Evolutionary conservation across 2,797 vertebrate species (phyloP).

Genomic region (Tadarida brasiliensis): DNA sequence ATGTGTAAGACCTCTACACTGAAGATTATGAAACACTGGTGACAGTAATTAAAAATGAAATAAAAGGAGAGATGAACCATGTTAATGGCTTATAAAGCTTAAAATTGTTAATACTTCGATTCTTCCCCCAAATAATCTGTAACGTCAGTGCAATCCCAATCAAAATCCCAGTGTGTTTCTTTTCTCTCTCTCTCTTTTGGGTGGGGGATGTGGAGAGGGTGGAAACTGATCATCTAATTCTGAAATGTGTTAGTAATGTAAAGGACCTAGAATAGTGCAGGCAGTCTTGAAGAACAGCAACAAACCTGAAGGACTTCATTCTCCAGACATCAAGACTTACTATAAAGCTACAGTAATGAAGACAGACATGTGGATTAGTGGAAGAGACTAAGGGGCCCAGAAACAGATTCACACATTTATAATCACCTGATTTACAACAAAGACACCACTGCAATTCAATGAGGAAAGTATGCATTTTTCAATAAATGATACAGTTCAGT

Average conservation of each 20-base stretch:
- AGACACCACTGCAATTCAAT: too few species aligned
- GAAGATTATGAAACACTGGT: not conserved
- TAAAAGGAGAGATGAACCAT: not conserved
- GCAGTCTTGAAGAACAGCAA: not conserved
- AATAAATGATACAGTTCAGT: too few species aligned
- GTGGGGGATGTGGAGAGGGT: too few species aligned
- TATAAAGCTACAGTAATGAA: too few species aligned
- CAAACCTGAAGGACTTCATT: not conserved
- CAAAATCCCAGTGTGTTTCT: not conserved
- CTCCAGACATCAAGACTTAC: not conserved
- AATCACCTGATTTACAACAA: too few species aligned
- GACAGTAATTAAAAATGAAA: not conserved
- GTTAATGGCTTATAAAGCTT: not conserved
- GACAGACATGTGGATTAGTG: too few species aligned
- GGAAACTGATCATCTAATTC: not conserved
- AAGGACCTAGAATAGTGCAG: not conserved
- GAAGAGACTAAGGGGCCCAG: too few species aligned
- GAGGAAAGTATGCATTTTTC: too few species aligned
- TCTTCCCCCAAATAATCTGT: not conserved
- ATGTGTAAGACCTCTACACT: too few species aligned
- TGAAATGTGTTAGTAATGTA: not conserved
- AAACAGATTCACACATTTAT: too few species aligned
- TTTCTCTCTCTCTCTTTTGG: not conserved
- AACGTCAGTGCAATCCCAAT: not conserved
- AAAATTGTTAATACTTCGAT: not conserved